Evolutionary conservation across 2,888 invertebrate genomes (phyloP).

Genomic region (Tachina fera): DNA sequence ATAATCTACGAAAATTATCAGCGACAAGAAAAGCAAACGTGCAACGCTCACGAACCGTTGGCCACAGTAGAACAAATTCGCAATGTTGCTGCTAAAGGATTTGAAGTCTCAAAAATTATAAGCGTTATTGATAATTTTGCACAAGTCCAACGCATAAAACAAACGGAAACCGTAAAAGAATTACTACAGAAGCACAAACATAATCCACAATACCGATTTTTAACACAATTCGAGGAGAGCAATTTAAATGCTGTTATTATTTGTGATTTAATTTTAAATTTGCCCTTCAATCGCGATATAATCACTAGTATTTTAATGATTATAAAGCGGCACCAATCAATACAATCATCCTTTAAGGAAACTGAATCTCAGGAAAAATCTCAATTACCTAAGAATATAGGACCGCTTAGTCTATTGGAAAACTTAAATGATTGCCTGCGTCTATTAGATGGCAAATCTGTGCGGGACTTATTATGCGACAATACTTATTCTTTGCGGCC

Average conservation of each 20-base stretch:
- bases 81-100: slow-evolving; percentile 85
- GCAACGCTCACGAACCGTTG: slow-evolving; percentile 66
- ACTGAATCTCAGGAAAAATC: slow-evolving; percentile 62
- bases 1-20: slow-evolving; percentile 80
- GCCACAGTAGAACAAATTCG: slow-evolving; percentile 83
- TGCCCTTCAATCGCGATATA: slow-evolving; percentile 81
- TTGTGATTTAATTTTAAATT: slow-evolving; percentile 80
- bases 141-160: slow-evolving; percentile 78
- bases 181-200: slow-evolving; percentile 77
- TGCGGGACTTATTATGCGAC: slow-evolving; percentile 77
- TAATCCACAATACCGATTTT: slow-evolving; percentile 78
- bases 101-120: slow-evolving; percentile 86
- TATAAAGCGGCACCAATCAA: slow-evolving; percentile 78
- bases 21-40: slow-evolving; percentile 73
- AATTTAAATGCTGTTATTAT: slow-evolving; percentile 79
- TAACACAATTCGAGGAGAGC: slow-evolving; percentile 78
- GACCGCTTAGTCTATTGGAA: slow-evolving; percentile 77
- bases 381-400: slow-evolving; percentile 76
- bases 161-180: slow-evolving; percentile 75
- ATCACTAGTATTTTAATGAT: slow-evolving; percentile 79
- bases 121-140: slow-evolving; percentile 86
- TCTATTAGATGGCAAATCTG: slow-evolving; percentile 74
- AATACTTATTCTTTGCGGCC: slow-evolving; percentile 78
- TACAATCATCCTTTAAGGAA: slow-evolving; percentile 60
- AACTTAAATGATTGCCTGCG: slow-evolving; percentile 80